Evolutionary conservation across 2,113 vertebrate species (phyloP).

Genomic region (Tachuris rubrigastra): DNA sequence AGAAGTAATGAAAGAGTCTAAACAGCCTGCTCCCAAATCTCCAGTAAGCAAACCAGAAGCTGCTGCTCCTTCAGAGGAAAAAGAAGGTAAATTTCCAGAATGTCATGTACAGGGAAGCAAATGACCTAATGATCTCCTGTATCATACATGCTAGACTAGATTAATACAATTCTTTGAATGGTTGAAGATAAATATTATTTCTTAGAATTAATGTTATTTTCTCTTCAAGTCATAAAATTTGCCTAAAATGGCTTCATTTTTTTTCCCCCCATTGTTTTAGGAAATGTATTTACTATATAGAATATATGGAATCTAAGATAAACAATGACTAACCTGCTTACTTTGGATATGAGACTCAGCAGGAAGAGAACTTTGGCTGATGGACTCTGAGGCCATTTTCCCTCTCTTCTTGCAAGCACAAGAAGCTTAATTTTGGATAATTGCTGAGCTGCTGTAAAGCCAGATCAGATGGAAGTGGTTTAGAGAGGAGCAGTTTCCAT

Average conservation of each 20-base stretch:
- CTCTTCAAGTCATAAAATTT: neutral
- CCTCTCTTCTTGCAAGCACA: neutral
- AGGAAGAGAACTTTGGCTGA: neutral
- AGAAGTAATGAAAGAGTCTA: conserved; percentile 82
- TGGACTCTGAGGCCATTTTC: neutral
- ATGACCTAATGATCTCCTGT: neutral
- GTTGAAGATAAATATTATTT: neutral
- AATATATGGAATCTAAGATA: neutral
- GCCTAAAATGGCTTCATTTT: neutral
- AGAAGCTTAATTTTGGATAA: neutral
- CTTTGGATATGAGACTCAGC: neutral
- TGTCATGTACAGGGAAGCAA: neutral
- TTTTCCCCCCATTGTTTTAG: accelerated
- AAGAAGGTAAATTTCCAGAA: conserved; percentile 73
- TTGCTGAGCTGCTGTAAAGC: neutral
- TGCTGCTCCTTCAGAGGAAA: conserved; percentile 52
- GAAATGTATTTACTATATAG: neutral
- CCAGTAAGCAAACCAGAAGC: conserved; percentile 66
- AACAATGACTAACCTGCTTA: neutral
- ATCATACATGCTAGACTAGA: neutral
- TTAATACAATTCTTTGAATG: neutral
- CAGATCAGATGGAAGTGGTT: neutral
- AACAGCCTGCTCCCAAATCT: conserved; percentile 67
- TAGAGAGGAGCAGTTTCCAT: neutral
- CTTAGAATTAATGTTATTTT: neutral